phyloP scores from a whole-genome alignment of 2,113 vertebrate genomes.

The Hypanus sabinus region DNA sequence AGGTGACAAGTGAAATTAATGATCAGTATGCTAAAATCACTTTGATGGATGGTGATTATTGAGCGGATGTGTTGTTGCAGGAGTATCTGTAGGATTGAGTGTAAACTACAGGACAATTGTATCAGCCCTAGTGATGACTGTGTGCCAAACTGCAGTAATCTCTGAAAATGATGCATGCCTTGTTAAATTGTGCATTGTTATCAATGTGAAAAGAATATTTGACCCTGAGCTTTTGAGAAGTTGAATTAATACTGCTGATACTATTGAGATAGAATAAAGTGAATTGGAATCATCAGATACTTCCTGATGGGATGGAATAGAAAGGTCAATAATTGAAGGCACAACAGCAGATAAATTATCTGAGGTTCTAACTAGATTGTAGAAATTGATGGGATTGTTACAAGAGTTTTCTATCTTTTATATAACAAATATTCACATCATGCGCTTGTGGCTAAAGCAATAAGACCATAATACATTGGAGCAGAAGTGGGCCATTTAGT shows the following conservation, averaged over 20 bases:
- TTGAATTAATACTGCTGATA: background rate
- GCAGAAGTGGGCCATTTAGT: too few species aligned
- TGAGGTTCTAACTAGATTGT: background rate
- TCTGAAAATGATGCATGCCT: background rate
- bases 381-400: background rate
- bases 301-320: background rate
- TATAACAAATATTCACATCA: background rate
- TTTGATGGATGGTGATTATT: background rate
- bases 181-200: background rate
- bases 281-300: background rate
- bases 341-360: background rate
- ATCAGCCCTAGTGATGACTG: background rate
- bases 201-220: background rate
- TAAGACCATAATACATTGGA: too few species aligned
- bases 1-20: background rate
- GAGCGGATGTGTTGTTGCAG: background rate
- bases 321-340: background rate
- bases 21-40: background rate
- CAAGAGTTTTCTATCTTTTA: background rate
- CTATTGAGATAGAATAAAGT: background rate
- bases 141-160: background rate
- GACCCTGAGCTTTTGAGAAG: background rate
- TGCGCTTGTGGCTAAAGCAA: background rate
- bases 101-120: background rate
- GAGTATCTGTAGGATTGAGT: background rate